Evolutionary conservation across 2,888 invertebrate genomes (phyloP).

Genomic region (Rapana venosa): DNA sequence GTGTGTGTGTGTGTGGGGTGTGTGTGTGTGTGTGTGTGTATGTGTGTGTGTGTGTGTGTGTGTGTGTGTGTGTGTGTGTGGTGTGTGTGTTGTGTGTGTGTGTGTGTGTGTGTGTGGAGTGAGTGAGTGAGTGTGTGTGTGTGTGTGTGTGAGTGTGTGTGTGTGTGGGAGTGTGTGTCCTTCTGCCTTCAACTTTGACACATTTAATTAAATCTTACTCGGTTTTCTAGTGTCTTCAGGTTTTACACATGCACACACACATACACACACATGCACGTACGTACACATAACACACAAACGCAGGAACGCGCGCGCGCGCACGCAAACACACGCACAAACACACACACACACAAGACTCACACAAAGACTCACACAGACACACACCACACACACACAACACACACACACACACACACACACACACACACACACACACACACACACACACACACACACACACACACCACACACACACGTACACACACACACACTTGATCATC

Average conservation of each 20-base stretch:
- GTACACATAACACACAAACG: neutral
- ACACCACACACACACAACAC: conserved; percentile 8
- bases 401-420: conserved; percentile 25
- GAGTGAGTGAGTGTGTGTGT: neutral
- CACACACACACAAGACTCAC: neutral
- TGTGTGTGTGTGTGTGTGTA: neutral
- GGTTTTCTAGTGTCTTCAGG: neutral
- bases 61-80: neutral
- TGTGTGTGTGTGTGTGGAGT: neutral
- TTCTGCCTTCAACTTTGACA: neutral
- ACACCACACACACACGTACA: neutral
- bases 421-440: conserved; percentile 14
- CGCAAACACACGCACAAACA: neutral
- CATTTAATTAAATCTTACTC: no score
- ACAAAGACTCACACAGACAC: neutral
- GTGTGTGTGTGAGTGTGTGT: neutral
- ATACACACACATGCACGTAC: neutral
- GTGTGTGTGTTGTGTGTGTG: no score
- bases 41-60: neutral
- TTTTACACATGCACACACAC: neutral
- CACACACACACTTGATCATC: neutral
- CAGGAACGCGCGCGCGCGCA: neutral
- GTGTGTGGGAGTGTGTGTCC: neutral
- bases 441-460: conserved; percentile 23
- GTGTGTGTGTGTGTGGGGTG: neutral